These are phyloP conservation scores for Mercenaria mercenaria DNA, from an alignment of 1,140 invertebrate species.

Conservation along the genomic window DNA sequence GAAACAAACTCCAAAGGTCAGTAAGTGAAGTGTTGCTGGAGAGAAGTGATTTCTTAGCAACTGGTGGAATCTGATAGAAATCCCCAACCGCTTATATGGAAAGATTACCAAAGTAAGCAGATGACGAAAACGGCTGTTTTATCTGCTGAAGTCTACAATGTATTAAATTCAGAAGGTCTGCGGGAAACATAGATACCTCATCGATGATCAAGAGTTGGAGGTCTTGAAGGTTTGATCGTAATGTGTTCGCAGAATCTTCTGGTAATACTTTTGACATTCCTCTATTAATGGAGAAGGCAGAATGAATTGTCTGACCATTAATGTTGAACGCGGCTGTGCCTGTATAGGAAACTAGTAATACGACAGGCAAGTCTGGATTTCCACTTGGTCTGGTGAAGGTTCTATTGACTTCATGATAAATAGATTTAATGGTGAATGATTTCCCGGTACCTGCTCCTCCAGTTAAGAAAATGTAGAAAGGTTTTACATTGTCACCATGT, in stretches of 20 bases:
- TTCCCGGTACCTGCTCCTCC: constrained; percentile 33
- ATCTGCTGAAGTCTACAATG: constrained; percentile 20
- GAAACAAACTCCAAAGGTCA: not conserved
- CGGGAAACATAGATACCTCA: constrained; percentile 30
- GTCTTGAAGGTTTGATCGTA: constrained; percentile 9
- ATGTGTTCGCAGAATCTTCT: not conserved
- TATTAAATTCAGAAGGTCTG: not conserved
- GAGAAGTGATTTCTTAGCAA: not conserved
- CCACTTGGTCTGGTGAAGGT: not conserved
- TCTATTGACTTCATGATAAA: constrained; percentile 1
- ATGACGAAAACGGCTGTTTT: not conserved
- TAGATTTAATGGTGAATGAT: constrained; percentile 29
- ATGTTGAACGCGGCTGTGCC: constrained; percentile 48
- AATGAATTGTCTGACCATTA: constrained; percentile 23
- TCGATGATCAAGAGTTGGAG: constrained; percentile 20
- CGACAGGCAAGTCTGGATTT: constrained; percentile 3
- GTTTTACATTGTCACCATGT: not conserved
- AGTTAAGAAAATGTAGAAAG: constrained; percentile 39
- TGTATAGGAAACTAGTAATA: constrained; percentile 15
- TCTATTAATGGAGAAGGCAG: not conserved
- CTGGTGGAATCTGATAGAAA: constrained; percentile 39
- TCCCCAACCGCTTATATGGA: constrained; percentile 34
- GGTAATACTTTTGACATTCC: not conserved
- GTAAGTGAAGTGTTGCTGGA: constrained; percentile 13
- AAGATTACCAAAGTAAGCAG: constrained; percentile 23